Evolutionary conservation across 2,113 vertebrate genomes (phyloP).

Genomic region (Eira barbara): DNA sequence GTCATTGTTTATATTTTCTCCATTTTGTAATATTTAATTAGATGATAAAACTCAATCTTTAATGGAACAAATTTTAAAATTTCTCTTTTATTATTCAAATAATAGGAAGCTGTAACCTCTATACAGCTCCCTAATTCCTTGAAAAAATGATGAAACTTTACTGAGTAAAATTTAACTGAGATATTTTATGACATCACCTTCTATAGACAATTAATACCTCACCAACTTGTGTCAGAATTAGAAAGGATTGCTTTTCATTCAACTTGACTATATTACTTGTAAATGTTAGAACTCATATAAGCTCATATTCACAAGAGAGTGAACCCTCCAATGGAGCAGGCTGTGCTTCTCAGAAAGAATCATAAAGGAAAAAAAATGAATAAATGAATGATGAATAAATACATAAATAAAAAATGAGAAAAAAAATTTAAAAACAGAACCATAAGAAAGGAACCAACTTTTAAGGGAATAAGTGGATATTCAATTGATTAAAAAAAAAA

Average conservation of each 20-base stretch:
- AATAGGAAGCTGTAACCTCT: neutral
- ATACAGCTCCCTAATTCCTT: neutral
- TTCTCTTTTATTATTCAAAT: neutral
- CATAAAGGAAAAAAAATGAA: neutral
- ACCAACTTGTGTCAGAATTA: neutral
- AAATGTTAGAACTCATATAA: neutral
- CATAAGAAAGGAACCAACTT: neutral
- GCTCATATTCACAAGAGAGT: neutral
- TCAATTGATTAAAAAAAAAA: neutral
- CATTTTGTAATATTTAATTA: neutral
- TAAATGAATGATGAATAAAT: neutral
- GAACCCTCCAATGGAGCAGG: accelerated
- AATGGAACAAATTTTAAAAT: neutral
- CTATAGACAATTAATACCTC: neutral
- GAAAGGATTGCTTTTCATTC: neutral
- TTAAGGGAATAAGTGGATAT: neutral
- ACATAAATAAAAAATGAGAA: neutral
- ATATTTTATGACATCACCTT: neutral
- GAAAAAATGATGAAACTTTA: neutral
- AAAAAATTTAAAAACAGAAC: neutral
- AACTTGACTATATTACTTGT: neutral
- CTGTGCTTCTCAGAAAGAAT: neutral
- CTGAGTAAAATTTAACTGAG: neutral
- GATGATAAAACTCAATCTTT: neutral
- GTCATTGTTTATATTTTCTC: neutral